Evolutionary conservation across 2,888 invertebrate genomes (phyloP).

Genomic region (Frankliniella fusca): DNA sequence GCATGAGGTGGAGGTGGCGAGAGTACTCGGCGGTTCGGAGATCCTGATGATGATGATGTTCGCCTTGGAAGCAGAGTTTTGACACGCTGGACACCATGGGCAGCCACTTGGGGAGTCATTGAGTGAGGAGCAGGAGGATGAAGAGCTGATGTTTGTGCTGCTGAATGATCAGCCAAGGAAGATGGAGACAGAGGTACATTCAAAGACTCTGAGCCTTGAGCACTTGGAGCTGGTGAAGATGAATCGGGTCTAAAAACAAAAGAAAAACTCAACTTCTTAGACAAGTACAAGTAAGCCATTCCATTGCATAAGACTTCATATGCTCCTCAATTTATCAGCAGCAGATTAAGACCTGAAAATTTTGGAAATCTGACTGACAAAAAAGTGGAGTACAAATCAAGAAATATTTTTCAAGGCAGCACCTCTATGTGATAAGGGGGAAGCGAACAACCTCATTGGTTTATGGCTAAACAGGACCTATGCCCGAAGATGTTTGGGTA

Average conservation of each 20-base stretch:
- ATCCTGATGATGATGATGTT: background rate
- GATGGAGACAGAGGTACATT: background rate
- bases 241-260: background rate
- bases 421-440: background rate
- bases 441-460: background rate
- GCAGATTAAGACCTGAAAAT: slow-evolving; percentile 5
- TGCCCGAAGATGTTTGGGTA: background rate
- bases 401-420: background rate
- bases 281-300: background rate
- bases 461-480: background rate
- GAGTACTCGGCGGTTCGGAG: background rate
- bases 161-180: background rate
- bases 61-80: background rate
- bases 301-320: background rate
- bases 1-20: slow-evolving; percentile 4
- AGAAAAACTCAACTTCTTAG: background rate
- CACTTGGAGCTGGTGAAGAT: background rate
- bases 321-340: background rate
- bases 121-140: slow-evolving; percentile 15
- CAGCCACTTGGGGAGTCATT: background rate
- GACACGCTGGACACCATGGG: background rate
- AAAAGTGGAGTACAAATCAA: background rate
- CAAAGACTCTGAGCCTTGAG: background rate
- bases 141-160: background rate
- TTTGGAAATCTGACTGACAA: background rate